Percentiles rank a stretch among this genome's conserved stretches.
Evolutionary conservation across 1,140 invertebrate species (phyloP).

Genomic region (Sitobion miscanthi): DNA sequence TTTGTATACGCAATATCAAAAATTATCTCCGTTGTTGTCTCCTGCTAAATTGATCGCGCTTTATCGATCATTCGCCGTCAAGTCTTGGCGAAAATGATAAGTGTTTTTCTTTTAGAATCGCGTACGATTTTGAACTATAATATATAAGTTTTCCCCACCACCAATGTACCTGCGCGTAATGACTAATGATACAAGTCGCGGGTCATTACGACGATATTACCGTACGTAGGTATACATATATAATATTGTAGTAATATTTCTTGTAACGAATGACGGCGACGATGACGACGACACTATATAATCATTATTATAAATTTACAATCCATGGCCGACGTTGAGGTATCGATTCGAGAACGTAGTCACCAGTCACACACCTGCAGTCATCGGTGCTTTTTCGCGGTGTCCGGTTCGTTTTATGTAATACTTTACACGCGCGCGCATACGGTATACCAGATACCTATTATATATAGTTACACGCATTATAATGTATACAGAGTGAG

Average conservation of each 20-base stretch:
- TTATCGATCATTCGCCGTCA: background rate
- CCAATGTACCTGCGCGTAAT: background rate
- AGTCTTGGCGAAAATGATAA: background rate
- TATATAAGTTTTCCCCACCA: background rate
- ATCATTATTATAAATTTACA: conserved; percentile 10
- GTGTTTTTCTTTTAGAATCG: background rate
- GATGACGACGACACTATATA: background rate
- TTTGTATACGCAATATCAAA: background rate
- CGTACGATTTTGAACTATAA: background rate
- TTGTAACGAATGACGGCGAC: background rate
- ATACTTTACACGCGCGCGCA: background rate
- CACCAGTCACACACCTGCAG: conserved; percentile 8
- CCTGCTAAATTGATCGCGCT: background rate
- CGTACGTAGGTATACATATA: background rate
- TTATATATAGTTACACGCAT: no score
- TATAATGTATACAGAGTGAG: background rate
- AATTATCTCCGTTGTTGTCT: background rate
- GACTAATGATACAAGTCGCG: background rate
- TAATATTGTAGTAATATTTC: background rate
- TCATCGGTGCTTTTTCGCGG: background rate
- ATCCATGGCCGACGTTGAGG: background rate
- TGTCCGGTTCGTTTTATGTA: background rate
- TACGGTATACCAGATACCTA: no score
- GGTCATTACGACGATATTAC: background rate
- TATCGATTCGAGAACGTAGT: background rate